These are phyloP conservation scores for Trididemnum miniatum DNA, from an alignment of 23 tunicate genomes.

Conservation along the genomic window DNA sequence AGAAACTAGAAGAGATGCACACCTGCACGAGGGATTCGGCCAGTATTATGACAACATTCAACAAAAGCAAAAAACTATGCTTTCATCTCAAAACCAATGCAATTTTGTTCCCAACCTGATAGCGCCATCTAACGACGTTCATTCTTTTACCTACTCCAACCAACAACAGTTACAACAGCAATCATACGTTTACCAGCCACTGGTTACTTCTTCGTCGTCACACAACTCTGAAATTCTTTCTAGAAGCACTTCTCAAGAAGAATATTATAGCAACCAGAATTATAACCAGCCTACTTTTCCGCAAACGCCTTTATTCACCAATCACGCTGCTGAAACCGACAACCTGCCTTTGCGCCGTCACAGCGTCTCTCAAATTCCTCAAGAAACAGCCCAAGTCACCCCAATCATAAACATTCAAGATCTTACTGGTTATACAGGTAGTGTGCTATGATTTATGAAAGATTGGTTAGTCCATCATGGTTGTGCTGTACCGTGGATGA, in stretches of 20 bases:
- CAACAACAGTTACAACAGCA: not conserved
- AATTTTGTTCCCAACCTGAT: not conserved
- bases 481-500: too few species aligned
- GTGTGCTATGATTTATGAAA: not conserved
- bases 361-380: not conserved
- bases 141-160: not conserved
- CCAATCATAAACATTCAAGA: conserved; percentile 84
- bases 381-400: conserved; percentile 37
- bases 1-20: not conserved
- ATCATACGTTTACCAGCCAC: not conserved
- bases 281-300: not conserved
- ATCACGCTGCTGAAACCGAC: not conserved
- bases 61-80: not conserved
- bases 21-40: not conserved
- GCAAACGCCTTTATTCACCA: not conserved
- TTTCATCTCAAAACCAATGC: not conserved
- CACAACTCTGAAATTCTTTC: not conserved
- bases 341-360: not conserved
- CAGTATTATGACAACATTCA: not conserved
- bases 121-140: not conserved
- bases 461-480: too few species aligned
- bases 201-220: not conserved
- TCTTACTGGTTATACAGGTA: conserved; percentile 90
- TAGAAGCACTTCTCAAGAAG: not conserved
- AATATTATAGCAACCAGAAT: not conserved